Percentiles rank a stretch among this genome's conserved stretches.
Evolutionary conservation across 2,113 vertebrate species (phyloP).

Genomic region (Rousettus leschenaultii): DNA sequence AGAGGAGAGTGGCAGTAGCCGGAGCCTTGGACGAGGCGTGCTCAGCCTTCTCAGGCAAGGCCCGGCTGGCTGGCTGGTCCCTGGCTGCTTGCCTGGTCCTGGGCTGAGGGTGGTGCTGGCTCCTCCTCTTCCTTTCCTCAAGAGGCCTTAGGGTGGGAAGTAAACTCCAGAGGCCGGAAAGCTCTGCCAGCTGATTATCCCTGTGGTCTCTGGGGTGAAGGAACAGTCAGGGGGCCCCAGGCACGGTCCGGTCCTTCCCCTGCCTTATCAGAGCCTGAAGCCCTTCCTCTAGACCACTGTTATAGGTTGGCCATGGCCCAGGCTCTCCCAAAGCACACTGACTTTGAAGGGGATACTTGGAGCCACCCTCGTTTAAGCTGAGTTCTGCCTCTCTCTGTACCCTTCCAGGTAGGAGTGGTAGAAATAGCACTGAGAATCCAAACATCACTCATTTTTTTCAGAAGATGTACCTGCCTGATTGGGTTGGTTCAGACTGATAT

Average conservation of each 20-base stretch:
- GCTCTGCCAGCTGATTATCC: not conserved
- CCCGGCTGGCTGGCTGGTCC: not conserved
- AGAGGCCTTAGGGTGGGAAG: not conserved
- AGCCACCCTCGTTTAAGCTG: not conserved
- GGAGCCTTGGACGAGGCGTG: not conserved
- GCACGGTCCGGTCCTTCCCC: slow-evolving; percentile 7
- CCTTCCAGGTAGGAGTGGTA: not conserved
- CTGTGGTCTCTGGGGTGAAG: slow-evolving; percentile 60
- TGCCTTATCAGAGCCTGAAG: slow-evolving; percentile 30
- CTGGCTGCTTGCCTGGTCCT: not conserved
- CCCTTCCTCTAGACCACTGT: not conserved
- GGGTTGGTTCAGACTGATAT: not conserved
- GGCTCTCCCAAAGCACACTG: not conserved
- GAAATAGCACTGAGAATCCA: not conserved
- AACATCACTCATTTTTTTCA: not conserved
- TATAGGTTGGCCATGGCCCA: not conserved
- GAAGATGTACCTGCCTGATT: not conserved
- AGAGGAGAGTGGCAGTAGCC: not conserved
- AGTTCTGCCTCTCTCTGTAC: not conserved
- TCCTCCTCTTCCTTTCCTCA: not conserved
- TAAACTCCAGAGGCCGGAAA: not conserved
- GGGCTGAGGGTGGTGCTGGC: not conserved
- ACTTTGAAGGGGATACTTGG: not conserved
- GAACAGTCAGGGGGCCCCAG: slow-evolving; percentile 36
- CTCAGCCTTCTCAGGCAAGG: not conserved